phyloP scores from a whole-genome alignment of 2,113 vertebrate species.

The Girardinichthys multiradiatus region DNA sequence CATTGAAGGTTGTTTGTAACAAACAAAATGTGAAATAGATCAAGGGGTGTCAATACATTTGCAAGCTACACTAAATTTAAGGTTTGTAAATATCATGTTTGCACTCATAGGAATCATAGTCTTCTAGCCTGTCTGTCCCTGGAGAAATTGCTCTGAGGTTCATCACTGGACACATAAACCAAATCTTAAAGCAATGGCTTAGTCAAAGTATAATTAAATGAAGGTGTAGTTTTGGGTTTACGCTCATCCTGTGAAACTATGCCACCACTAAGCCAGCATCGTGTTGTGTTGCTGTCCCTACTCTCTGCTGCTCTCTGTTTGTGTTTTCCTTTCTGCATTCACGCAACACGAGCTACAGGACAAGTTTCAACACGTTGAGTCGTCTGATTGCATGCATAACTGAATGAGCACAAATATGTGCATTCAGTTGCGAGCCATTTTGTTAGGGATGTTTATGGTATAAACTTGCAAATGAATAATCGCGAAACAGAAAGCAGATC shows the following conservation, averaged over 20 bases:
- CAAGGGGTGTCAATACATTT: too few species aligned
- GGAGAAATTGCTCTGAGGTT: constrained; percentile 10
- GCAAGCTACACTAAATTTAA: neutral
- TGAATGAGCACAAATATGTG: constrained; percentile 12
- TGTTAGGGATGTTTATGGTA: constrained; percentile 8
- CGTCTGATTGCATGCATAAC: constrained; percentile 17
- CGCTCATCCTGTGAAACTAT: constrained; percentile 10
- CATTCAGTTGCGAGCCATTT: constrained; percentile 1
- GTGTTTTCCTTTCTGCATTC: constrained; percentile 32
- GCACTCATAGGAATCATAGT: constrained; percentile 1
- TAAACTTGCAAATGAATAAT: constrained; percentile 29
- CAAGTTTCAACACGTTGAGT: constrained; percentile 48
- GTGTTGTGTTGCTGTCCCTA: constrained; percentile 25
- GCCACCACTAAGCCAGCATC: constrained; percentile 2
- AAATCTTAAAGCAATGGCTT: constrained; percentile 14
- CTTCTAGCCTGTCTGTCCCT: neutral
- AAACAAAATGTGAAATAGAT: too few species aligned
- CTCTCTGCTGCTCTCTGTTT: constrained; percentile 19
- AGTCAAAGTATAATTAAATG: constrained; percentile 11
- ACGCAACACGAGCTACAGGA: constrained; percentile 20
- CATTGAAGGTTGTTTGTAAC: too few species aligned
- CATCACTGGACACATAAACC: neutral
- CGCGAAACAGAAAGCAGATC: constrained; percentile 10
- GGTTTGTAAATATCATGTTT: constrained; percentile 16
- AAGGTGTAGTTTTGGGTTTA: neutral